Evolutionary conservation across 2,888 invertebrate genomes (phyloP).

Genomic region (Monochamus alternatus): DNA sequence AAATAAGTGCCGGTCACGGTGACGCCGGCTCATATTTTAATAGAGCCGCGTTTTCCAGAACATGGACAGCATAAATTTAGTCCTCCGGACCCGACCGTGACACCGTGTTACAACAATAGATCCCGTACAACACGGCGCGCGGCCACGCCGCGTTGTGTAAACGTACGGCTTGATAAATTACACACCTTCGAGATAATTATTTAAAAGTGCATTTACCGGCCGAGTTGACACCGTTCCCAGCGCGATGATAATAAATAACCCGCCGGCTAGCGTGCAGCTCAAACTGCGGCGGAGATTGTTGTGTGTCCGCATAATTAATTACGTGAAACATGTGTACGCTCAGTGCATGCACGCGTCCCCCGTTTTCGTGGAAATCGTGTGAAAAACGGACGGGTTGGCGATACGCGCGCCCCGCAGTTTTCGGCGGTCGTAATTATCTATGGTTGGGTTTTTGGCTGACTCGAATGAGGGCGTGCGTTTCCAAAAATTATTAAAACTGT

Average conservation of each 20-base stretch:
- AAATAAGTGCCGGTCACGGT: background rate
- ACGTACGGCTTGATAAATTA: constrained; percentile 35
- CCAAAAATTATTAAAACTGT: too few species aligned
- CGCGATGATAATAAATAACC: constrained; percentile 40
- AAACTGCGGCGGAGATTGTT: constrained; percentile 33
- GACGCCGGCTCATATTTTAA: background rate
- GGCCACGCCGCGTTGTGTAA: constrained; percentile 14
- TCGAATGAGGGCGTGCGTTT: too few species aligned
- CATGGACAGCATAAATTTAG: background rate
- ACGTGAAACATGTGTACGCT: constrained; percentile 35
- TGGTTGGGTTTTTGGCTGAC: too few species aligned
- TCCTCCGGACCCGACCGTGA: constrained; percentile 3
- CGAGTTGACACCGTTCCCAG: constrained; percentile 42
- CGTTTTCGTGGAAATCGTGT: constrained; percentile 13
- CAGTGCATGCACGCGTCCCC: constrained; percentile 22
- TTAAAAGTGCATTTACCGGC: constrained; percentile 43
- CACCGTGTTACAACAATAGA: constrained; percentile 24
- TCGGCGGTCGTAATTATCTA: too few species aligned
- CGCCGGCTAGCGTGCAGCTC: constrained; percentile 35
- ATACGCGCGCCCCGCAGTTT: too few species aligned
- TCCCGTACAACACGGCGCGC: background rate
- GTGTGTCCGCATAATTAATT: constrained; percentile 37
- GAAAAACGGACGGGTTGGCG: background rate
- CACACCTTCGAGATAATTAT: constrained; percentile 41
- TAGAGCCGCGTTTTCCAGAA: background rate